Evolutionary conservation across 2,113 vertebrate species (phyloP), one percentile per base, ranked within the genome.

Genomic region (Albula glossodonta): DNA sequence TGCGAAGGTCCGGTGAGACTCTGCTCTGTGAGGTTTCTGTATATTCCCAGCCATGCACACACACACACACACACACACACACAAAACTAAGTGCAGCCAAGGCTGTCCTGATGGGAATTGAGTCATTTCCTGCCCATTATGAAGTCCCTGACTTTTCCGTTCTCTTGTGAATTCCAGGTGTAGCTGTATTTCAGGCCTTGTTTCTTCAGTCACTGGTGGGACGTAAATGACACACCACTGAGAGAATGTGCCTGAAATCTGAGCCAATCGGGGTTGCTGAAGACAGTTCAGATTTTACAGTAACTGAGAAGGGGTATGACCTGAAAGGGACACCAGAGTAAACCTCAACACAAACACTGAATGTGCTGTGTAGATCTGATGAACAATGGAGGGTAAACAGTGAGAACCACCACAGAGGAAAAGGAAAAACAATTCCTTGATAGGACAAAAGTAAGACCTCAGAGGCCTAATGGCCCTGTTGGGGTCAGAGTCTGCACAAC

Each of bases 51-150:
- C 11, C 53, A 56, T 56, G 53, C 53, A 12, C 56, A 60, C 56
- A 60, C 56, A 60, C 56, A 60, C 56, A 60, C 56, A 60, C 56
- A 12, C 56, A 60, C 56, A 12, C 56, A 60, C 56, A 13, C 56
- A 60, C 56, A 12, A 3, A 60, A 3, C 56, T 60, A 60, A 60
- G 56, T 11, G 60, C 6, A n/a, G 53, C 53, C 53, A 56, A 56
- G 53, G 53, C 7, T 56, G 2, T 13, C 22, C 70, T 31, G n/a
- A 74, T 74, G 70, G 70, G 70, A 31, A 74, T 74, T 74, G 70
- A 74, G n/a, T 74, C 70, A 74, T 74, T 74, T 74, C 70, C 70
- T 74, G n/a, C 8, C n/a, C 70, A 74, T 74, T 74, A 25, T 31
- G n/a, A 74, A 74, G n/a, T 66, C 19, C 15, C 60, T 2, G 0